These are phyloP conservation scores for Teleopsis dalmanni DNA, from an alignment of 1,140 invertebrate genomes.

Conservation along the genomic window DNA sequence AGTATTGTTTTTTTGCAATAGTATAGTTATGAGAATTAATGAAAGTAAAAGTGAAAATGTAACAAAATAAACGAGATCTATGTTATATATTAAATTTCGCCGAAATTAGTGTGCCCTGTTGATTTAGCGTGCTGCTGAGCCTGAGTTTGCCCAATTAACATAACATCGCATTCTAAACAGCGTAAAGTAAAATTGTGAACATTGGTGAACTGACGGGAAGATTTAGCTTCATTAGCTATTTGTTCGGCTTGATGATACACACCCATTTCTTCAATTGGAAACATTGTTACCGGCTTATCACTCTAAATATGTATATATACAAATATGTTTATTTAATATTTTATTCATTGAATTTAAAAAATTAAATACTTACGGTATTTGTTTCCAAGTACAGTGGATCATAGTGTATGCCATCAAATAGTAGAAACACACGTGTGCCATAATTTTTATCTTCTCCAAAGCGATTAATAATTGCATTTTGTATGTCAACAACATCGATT, in stretches of 20 bases:
- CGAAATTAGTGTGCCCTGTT: slow-evolving; percentile 80
- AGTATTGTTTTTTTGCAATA: too few species aligned
- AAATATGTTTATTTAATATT: slow-evolving; percentile 1
- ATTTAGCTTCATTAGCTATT: slow-evolving; percentile 78
- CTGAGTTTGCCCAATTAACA: slow-evolving; percentile 67
- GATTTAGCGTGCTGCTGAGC: slow-evolving; percentile 76
- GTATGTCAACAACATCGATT: slow-evolving; percentile 89
- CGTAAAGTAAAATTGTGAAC: slow-evolving; percentile 76
- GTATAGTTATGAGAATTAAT: too few species aligned
- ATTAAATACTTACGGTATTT: slow-evolving; percentile 47
- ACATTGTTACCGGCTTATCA: slow-evolving; percentile 67
- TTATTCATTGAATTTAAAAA: background rate
- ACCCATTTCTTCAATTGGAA: slow-evolving; percentile 63
- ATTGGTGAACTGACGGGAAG: slow-evolving; percentile 78
- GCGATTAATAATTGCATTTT: slow-evolving; percentile 80
- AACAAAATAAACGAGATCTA: too few species aligned
- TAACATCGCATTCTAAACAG: slow-evolving; percentile 68
- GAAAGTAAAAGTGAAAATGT: too few species aligned
- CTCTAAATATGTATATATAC: slow-evolving; percentile 45
- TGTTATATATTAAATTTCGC: slow-evolving; percentile 66
- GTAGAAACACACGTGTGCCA: slow-evolving; percentile 72
- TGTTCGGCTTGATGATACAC: slow-evolving; percentile 72
- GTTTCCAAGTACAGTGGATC: slow-evolving; percentile 86
- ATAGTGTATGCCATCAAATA: slow-evolving; percentile 96
- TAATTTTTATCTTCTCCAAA: slow-evolving; percentile 92